Percentiles rank a stretch among this genome's conserved stretches.
Conservation (phyloP, 2,888 invertebrate species). For the Hipparchia semele region DNA sequence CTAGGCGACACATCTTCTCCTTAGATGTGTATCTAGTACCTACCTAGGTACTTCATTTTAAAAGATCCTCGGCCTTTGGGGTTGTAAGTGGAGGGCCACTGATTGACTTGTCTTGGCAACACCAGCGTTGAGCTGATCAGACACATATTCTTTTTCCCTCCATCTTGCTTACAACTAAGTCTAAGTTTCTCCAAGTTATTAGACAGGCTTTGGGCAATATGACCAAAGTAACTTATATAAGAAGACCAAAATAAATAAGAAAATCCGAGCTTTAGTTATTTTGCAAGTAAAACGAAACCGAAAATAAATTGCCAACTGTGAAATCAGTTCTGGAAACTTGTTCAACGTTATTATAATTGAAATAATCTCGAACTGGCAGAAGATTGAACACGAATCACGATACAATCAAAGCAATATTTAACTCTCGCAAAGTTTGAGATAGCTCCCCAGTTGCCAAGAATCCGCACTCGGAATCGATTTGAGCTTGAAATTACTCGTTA, state of each 20-base stretch:
- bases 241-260: background rate
- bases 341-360: slow-evolving; percentile 37
- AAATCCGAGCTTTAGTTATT: background rate
- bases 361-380: slow-evolving; percentile 41
- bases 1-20: no score
- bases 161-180: background rate
- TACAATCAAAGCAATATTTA: slow-evolving; percentile 57
- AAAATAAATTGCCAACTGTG: slow-evolving; percentile 12
- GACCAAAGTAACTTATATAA: background rate
- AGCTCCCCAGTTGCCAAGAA: slow-evolving; percentile 47
- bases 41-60: no score
- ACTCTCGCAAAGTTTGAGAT: slow-evolving; percentile 50
- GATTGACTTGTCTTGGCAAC: no score
- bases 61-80: no score
- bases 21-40: no score
- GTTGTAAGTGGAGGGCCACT: no score
- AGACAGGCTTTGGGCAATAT: background rate
- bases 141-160: no score
- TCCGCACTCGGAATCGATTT: slow-evolving; percentile 55
- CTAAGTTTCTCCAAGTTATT: background rate
- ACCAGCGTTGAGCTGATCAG: no score
- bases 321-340: slow-evolving; percentile 15
- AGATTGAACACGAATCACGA: slow-evolving; percentile 52
- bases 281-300: background rate
- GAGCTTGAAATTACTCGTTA: slow-evolving; percentile 62